Percentiles rank a stretch among this genome's conserved stretches.
Conservation (phyloP, 2,113 vertebrate species). For the Gopherus flavomarginatus region DNA sequence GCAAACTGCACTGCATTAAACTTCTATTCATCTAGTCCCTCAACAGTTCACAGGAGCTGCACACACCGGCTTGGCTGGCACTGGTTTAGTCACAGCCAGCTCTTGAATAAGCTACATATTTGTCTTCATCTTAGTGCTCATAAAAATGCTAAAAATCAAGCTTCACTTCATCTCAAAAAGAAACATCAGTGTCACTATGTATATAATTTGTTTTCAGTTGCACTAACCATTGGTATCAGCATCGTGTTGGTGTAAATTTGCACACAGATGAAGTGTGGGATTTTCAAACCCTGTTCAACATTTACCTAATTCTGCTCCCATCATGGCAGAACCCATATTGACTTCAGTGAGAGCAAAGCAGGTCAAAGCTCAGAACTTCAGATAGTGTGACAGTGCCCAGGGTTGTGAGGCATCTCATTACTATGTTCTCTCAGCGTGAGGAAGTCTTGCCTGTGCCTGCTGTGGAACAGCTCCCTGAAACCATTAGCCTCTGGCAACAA, state of each 20-base stretch:
- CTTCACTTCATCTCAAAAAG: background rate
- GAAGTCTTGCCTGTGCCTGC: background rate
- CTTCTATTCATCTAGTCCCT: constrained; percentile 14
- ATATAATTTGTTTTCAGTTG: background rate
- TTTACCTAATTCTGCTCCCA: no score
- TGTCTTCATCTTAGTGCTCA: background rate
- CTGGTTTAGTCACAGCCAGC: background rate
- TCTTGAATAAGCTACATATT: background rate
- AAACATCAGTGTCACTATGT: background rate
- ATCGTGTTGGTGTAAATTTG: background rate
- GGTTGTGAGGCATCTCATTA: background rate
- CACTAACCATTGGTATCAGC: background rate
- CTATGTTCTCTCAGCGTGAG: no score
- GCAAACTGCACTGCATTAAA: constrained; percentile 1
- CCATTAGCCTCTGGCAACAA: background rate
- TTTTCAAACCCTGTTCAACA: background rate
- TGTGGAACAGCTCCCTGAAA: no score
- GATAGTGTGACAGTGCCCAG: background rate
- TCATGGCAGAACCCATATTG: no score
- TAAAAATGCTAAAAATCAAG: background rate
- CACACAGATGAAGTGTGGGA: background rate
- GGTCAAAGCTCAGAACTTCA: background rate
- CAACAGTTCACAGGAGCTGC: background rate
- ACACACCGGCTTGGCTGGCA: background rate
- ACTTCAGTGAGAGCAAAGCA: background rate